Evolutionary conservation across 2,888 invertebrate genomes (phyloP), one percentile per base, ranked within the genome.

Genomic region (Patella depressa): DNA sequence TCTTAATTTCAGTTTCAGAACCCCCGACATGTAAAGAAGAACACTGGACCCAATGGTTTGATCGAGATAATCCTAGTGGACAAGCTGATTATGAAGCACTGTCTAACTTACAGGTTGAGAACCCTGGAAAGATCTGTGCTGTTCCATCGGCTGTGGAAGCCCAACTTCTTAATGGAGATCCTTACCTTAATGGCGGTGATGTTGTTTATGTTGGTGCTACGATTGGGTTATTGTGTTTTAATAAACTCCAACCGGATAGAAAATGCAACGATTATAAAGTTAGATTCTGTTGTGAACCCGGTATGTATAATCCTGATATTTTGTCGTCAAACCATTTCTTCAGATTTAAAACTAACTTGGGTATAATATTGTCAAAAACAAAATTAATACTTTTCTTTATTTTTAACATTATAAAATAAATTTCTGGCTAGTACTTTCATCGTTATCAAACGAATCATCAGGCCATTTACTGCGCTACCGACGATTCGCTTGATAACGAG

Each of bases 61-160:
- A 65, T 65, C 65, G 65, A 24, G 65, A 65, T 14, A 65, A 65
- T 24, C 65, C 65, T 24, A 65, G 65, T 19, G 65, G 65, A 24
- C 24, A 19, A 24, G 65, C 65, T 65, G 65, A 65, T 24, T 65
- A 65, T 24, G 65, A 65, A 65, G 65, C 19, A 12, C 24, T 65
- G 14, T 65, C 24, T 65, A 65, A 11, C 65, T 14, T 65, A 19
- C 65, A 24, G 24, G 11, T 24, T 3, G 65, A 65, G 65, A 65
- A 65, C 24, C 65, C 65, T 24, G 65, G 65, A 11, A 65, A 65
- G 1, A 65, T 65, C 14, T 65, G 65, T 65, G 19, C 19, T 24
- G 14, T 24, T 24, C 65, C 65, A 19, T 15, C 65, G 19, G 65
- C 19, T 11, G 65, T 65, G 9, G 65, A 65, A 15, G 65, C 24